Evolutionary conservation across 1,140 invertebrate genomes (phyloP).

Genomic region (Euura lappo): DNA sequence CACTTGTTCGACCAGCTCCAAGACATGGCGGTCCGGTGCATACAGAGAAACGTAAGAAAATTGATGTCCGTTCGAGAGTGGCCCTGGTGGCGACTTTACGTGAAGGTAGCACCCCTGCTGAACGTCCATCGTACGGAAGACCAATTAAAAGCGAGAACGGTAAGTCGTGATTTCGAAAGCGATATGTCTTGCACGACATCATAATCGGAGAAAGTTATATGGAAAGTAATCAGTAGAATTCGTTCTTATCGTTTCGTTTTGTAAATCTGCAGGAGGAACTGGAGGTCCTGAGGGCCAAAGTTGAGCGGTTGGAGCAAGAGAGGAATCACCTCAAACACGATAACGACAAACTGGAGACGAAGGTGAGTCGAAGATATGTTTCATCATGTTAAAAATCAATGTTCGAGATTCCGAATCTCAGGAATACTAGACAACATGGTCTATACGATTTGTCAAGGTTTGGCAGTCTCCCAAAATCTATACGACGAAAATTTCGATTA

Average conservation of each 20-base stretch:
- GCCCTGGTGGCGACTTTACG: conserved; percentile 94
- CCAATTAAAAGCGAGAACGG: conserved; percentile 79
- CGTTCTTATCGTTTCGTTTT: conserved; percentile 4
- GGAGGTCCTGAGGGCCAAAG: conserved; percentile 77
- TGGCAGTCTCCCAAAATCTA: no score
- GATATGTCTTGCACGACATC: not conserved
- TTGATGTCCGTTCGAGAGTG: conserved; percentile 89
- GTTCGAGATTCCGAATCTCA: not conserved
- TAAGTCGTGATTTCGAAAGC: conserved; percentile 49
- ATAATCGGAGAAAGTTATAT: not conserved
- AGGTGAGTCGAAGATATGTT: conserved; percentile 68
- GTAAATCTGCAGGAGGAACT: conserved; percentile 77
- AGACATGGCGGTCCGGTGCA: conserved; percentile 89
- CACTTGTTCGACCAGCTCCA: conserved; percentile 64
- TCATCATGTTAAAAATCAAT: not conserved
- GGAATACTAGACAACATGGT: no score
- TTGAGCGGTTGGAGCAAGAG: conserved; percentile 88
- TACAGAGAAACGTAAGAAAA: conserved; percentile 92
- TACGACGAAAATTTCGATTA: no score
- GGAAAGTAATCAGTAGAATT: conserved; percentile 8
- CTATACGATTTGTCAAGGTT: no score
- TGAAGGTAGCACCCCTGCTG: conserved; percentile 87
- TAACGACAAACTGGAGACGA: conserved; percentile 87
- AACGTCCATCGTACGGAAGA: conserved; percentile 94
- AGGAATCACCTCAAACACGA: conserved; percentile 83